A percentile compares a stretch with the other conserved stretches of the same genome.
Evolutionary conservation across 2,797 vertebrate species (phyloP).

Genomic region (Rhinophrynus dorsalis): DNA sequence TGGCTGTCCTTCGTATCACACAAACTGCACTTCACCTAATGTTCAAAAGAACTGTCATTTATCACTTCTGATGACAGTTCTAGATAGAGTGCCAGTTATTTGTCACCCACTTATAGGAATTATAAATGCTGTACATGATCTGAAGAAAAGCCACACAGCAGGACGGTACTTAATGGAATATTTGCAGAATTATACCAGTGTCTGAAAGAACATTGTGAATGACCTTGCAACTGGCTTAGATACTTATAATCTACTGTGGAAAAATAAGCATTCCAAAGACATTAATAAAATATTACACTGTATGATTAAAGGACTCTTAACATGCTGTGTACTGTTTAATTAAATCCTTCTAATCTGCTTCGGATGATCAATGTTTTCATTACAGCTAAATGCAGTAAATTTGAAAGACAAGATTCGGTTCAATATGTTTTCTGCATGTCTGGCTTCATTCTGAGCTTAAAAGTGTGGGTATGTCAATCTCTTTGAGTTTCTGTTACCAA

Average conservation of each 20-base stretch:
- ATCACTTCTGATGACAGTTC: slow-evolving; percentile 13
- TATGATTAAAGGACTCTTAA: slow-evolving; percentile 9
- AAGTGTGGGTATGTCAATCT: background rate
- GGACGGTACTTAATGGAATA: slow-evolving; percentile 29
- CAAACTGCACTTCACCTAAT: background rate
- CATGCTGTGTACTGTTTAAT: background rate
- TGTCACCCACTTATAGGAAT: slow-evolving; percentile 28
- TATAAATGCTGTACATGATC: slow-evolving; percentile 8
- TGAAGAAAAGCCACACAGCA: slow-evolving; percentile 22
- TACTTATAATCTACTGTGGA: background rate
- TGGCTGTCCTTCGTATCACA: background rate
- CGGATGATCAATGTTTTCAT: slow-evolving; percentile 16
- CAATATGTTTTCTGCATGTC: background rate
- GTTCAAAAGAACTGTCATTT: slow-evolving; percentile 9
- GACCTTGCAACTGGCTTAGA: slow-evolving; percentile 24
- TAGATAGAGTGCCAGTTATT: background rate
- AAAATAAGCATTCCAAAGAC: background rate
- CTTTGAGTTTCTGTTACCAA: background rate
- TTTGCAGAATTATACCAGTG: background rate
- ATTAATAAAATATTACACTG: background rate
- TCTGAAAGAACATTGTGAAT: background rate
- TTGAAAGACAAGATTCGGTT: background rate
- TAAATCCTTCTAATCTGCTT: background rate
- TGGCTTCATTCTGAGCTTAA: background rate
- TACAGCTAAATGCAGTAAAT: slow-evolving; percentile 7